These are phyloP conservation scores for Eurytoma adleriae DNA, from an alignment of 2,888 invertebrate genomes.

Conservation along the genomic window DNA sequence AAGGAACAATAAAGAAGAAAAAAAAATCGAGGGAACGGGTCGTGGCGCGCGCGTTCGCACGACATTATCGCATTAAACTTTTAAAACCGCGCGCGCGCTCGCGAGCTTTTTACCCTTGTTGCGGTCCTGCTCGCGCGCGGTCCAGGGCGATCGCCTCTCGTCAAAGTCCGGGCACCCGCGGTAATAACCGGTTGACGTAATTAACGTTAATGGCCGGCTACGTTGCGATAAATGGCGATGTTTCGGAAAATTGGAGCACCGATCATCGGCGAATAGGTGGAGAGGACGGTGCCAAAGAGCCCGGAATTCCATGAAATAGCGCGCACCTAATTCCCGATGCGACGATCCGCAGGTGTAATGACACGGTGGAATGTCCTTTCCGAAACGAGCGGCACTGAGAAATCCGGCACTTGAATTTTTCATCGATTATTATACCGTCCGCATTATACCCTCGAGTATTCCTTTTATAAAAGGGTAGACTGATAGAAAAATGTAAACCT, in stretches of 20 bases:
- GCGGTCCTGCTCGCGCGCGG: background rate
- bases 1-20: background rate
- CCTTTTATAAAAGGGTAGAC: too few species aligned
- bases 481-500: too few species aligned
- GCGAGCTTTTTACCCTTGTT: background rate
- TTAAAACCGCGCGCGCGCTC: background rate
- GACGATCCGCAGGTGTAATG: background rate
- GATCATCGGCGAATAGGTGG: slow-evolving; percentile 29
- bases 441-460: too few species aligned
- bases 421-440: too few species aligned
- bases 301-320: slow-evolving; percentile 26
- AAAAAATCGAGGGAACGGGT: background rate
- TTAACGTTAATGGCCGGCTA: slow-evolving; percentile 23
- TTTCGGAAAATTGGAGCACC: slow-evolving; percentile 20
- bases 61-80: slow-evolving; percentile 42
- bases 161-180: background rate
- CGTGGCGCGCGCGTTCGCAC: background rate
- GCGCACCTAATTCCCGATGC: background rate
- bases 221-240: slow-evolving; percentile 29
- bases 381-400: too few species aligned
- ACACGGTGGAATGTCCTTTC: background rate
- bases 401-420: too few species aligned
- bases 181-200: background rate
- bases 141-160: too few species aligned
- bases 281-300: background rate